phyloP scores from a whole-genome alignment of 1,140 invertebrate species.

The Aleiodes sp. region DNA sequence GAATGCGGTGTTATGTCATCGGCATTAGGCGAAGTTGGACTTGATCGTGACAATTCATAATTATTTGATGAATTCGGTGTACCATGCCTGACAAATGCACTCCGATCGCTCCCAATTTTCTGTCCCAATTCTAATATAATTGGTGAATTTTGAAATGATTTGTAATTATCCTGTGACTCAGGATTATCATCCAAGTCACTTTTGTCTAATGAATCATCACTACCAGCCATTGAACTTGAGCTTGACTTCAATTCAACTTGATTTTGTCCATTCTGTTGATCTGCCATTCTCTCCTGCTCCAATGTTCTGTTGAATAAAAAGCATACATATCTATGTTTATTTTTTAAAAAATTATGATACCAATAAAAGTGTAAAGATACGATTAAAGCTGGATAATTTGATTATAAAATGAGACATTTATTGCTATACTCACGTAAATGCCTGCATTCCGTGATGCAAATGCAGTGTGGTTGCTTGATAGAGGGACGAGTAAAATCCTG shows the following conservation, averaged over 20 bases:
- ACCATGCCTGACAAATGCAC: conserved; percentile 54
- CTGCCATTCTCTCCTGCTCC: conserved; percentile 70
- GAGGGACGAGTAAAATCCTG: conserved; percentile 61
- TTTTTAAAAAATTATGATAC: not conserved
- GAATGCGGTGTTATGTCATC: conserved; percentile 33
- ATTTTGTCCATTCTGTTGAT: conserved; percentile 56
- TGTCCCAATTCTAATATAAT: conserved; percentile 58
- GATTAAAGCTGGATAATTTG: conserved; percentile 22
- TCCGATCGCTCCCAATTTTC: conserved; percentile 56
- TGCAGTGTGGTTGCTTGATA: conserved; percentile 60
- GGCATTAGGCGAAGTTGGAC: conserved; percentile 38
- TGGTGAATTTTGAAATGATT: conserved; percentile 53
- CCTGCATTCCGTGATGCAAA: conserved; percentile 58
- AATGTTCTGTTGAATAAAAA: conserved; percentile 43
- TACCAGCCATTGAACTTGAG: conserved; percentile 67
- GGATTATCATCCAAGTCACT: conserved; percentile 69
- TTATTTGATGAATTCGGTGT: conserved; percentile 39
- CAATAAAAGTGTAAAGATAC: conserved; percentile 18
- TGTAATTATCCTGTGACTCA: conserved; percentile 56
- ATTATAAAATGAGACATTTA: conserved; percentile 2
- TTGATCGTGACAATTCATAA: conserved; percentile 47
- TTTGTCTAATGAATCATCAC: conserved; percentile 72
- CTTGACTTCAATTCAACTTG: conserved; percentile 60
- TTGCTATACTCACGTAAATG: conserved; percentile 45
- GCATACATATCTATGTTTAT: not conserved